Percentiles rank a stretch among this genome's conserved stretches.
Conservation (phyloP, 2,113 vertebrate genomes). For the Chionomys nivalis region DNA sequence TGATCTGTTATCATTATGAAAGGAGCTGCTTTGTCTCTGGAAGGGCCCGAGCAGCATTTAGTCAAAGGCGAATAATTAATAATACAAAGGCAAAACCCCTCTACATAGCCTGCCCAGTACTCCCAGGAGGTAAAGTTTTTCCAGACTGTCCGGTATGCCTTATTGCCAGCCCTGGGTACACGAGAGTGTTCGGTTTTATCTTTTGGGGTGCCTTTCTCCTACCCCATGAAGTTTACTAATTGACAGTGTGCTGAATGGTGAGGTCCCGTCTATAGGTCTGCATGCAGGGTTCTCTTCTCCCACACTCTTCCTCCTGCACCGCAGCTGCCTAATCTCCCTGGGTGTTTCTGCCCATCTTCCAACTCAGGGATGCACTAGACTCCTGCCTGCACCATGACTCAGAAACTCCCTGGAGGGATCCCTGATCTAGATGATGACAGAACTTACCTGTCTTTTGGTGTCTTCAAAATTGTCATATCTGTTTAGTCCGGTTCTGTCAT, state of each 20-base stretch:
- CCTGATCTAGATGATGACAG: not conserved
- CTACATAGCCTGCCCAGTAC: not conserved
- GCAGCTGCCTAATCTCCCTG: not conserved
- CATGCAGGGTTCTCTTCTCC: not conserved
- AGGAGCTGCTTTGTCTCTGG: slow-evolving; percentile 10
- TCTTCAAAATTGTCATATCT: not conserved
- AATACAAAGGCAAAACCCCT: not conserved
- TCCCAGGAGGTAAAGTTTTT: not conserved
- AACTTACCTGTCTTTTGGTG: not conserved
- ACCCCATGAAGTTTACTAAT: not conserved
- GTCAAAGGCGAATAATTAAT: not conserved
- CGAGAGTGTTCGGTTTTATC: not conserved
- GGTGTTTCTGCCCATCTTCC: not conserved
- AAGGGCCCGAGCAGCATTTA: not conserved
- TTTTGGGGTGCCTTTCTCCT: not conserved
- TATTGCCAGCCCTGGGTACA: not conserved
- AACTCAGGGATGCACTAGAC: not conserved
- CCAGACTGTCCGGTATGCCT: not conserved
- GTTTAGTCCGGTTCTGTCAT: not conserved
- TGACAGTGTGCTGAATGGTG: too few relatives aligned
- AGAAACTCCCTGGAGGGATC: not conserved
- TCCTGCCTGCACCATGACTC: not conserved
- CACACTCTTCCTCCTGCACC: not conserved
- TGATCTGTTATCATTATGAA: not conserved
- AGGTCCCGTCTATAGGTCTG: not conserved